Evolutionary conservation across 2,888 invertebrate genomes (phyloP).

Genomic region (Pseudanteris insignis): DNA sequence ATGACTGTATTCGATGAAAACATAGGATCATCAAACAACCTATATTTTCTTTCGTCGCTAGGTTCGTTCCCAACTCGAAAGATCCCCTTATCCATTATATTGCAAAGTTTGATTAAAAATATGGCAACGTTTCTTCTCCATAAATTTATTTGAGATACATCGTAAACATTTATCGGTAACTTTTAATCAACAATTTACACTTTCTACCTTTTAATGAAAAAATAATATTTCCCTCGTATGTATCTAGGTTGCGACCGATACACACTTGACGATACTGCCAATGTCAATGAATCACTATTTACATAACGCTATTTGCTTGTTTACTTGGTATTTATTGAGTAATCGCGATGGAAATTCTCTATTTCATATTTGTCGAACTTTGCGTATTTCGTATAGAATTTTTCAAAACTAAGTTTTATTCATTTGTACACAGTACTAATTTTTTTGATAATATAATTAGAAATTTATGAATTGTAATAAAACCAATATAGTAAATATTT

Average conservation of each 20-base stretch:
- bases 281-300: slow-evolving; percentile 5
- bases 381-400: too few relatives aligned
- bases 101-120: slow-evolving; percentile 7
- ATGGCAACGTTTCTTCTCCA: not conserved
- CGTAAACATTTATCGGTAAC: not conserved
- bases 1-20: slow-evolving; percentile 4
- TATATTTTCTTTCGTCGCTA: too few relatives aligned
- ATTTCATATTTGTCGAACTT: too few relatives aligned
- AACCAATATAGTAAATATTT: too few relatives aligned
- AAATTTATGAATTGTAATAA: too few relatives aligned
- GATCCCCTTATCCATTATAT: too few relatives aligned
- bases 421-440: too few relatives aligned
- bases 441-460: too few relatives aligned
- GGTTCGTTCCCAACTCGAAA: too few relatives aligned
- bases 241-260: too few relatives aligned
- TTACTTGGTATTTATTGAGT: slow-evolving; percentile 1
- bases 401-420: too few relatives aligned
- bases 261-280: slow-evolving; percentile 2
- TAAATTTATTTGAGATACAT: not conserved
- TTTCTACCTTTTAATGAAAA: slow-evolving; percentile 17
- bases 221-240: too few relatives aligned
- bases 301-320: slow-evolving; percentile 7
- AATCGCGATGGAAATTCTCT: slow-evolving; percentile 1
- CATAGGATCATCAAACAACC: not conserved
- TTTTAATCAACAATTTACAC: slow-evolving; percentile 8